Evolutionary conservation across 2,113 vertebrate species (phyloP).

Genomic region (Scomber scombrus): DNA sequence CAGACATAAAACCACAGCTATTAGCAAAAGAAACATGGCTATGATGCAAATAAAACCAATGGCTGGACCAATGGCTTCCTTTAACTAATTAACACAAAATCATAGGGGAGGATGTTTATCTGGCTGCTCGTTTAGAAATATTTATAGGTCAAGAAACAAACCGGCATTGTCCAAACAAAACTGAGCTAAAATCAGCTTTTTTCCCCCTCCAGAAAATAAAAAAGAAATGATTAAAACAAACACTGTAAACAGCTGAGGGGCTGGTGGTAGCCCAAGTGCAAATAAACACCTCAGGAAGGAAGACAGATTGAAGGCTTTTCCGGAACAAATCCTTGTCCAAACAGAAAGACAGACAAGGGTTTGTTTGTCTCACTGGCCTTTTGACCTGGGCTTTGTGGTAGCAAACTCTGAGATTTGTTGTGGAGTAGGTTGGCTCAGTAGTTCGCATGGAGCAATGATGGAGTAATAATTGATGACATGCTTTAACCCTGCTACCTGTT

Average conservation of each 20-base stretch:
- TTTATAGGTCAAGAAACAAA: constrained; percentile 69
- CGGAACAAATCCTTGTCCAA: constrained; percentile 73
- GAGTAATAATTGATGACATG: constrained; percentile 3
- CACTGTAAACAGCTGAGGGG: constrained; percentile 70
- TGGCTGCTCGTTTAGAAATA: constrained; percentile 49
- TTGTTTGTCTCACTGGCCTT: constrained; percentile 66
- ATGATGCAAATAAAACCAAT: constrained; percentile 37
- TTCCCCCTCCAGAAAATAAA: constrained; percentile 51
- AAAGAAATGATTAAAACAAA: constrained; percentile 63
- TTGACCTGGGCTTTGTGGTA: constrained; percentile 62
- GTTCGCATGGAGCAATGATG: constrained; percentile 27
- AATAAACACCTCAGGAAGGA: constrained; percentile 79
- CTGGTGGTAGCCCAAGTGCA: constrained; percentile 59
- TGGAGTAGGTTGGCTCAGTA: constrained; percentile 44
- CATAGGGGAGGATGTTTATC: constrained; percentile 71
- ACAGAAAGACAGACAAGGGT: constrained; percentile 64
- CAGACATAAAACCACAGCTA: constrained; percentile 9
- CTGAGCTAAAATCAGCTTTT: constrained; percentile 46
- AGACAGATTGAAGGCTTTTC: constrained; percentile 64
- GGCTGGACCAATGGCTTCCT: constrained; percentile 30
- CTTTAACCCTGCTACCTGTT: not conserved
- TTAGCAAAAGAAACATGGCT: constrained; percentile 29
- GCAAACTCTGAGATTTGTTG: constrained; percentile 58
- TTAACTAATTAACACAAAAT: constrained; percentile 30
- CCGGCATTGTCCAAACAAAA: constrained; percentile 64